Percentiles rank a stretch among this genome's conserved stretches.
Conservation (phyloP, 2,797 vertebrate species). For the Choloepus didactylus region DNA sequence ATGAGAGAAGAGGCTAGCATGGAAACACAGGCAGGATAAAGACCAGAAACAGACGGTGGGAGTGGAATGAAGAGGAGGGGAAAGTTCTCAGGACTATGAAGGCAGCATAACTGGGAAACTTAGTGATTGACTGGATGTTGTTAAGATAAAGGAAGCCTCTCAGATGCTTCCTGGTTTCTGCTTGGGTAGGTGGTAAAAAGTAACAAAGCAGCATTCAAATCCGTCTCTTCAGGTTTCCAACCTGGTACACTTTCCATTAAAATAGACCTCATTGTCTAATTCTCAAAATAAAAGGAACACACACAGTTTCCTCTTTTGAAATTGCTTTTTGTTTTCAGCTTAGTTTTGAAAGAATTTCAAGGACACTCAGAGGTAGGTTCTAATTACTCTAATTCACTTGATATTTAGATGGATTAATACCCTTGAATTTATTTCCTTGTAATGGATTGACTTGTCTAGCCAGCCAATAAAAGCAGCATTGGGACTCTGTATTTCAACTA, state of each 20-base stretch:
- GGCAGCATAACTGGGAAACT: not conserved
- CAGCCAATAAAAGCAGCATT: slow-evolving; percentile 66
- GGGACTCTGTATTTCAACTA: slow-evolving; percentile 16
- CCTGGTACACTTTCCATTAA: not conserved
- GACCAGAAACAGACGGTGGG: fast-evolving
- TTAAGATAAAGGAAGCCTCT: not conserved
- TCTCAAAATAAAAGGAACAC: slow-evolving; percentile 30
- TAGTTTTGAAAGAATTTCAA: not conserved
- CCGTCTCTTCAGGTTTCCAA: not conserved
- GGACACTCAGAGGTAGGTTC: not conserved
- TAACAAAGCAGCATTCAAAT: not conserved
- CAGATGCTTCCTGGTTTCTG: not conserved
- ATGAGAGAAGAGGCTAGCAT: not conserved
- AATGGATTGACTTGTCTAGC: slow-evolving; percentile 75
- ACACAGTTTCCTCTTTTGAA: slow-evolving; percentile 7
- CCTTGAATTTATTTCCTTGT: slow-evolving; percentile 67
- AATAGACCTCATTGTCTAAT: not conserved
- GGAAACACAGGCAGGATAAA: not conserved
- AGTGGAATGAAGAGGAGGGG: not conserved
- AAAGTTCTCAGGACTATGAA: not conserved
- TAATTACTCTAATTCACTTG: slow-evolving; percentile 74
- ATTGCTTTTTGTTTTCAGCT: not conserved
- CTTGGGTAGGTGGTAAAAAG: not conserved
- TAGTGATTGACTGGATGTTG: not conserved
- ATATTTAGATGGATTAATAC: slow-evolving; percentile 63